phyloP scores from a whole-genome alignment of 2,113 vertebrate genomes.

The Lepus americanus region DNA sequence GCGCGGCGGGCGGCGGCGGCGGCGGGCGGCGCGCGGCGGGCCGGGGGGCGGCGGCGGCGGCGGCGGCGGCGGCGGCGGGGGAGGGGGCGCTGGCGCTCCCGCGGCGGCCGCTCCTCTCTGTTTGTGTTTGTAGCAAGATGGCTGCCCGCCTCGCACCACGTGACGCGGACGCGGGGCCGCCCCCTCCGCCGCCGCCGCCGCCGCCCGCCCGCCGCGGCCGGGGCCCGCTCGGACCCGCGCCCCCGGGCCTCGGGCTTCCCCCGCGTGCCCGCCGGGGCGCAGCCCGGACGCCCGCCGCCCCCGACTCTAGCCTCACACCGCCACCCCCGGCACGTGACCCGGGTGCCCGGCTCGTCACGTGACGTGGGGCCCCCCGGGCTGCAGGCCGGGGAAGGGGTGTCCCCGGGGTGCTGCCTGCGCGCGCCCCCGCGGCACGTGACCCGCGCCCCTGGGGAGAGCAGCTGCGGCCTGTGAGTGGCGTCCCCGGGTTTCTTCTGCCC shows the following conservation, averaged over 20 bases:
- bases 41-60: not conserved
- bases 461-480: not conserved
- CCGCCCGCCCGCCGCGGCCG: not conserved
- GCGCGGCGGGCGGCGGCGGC: not conserved
- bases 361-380: not conserved
- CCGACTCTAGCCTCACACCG: not conserved
- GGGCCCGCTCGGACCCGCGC: not conserved
- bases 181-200: slow-evolving; percentile 23
- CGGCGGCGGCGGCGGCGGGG: not conserved
- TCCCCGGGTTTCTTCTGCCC: not conserved
- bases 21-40: not conserved
- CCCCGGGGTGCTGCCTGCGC: not conserved
- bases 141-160: slow-evolving; percentile 92
- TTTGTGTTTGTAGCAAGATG: slow-evolving; percentile 96
- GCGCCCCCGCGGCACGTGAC: not conserved
- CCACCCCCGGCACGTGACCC: slow-evolving; percentile 67
- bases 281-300: not conserved
- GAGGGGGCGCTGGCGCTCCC: slow-evolving; percentile 73
- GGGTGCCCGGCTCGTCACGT: slow-evolving; percentile 43
- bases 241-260: too few species aligned
- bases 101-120: slow-evolving; percentile 87
- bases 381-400: not conserved
- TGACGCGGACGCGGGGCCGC: slow-evolving; percentile 80
- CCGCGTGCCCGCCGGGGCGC: not conserved
- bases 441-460: not conserved